phyloP scores from a whole-genome alignment of 2,888 invertebrate species.

The Muscina levida region DNA sequence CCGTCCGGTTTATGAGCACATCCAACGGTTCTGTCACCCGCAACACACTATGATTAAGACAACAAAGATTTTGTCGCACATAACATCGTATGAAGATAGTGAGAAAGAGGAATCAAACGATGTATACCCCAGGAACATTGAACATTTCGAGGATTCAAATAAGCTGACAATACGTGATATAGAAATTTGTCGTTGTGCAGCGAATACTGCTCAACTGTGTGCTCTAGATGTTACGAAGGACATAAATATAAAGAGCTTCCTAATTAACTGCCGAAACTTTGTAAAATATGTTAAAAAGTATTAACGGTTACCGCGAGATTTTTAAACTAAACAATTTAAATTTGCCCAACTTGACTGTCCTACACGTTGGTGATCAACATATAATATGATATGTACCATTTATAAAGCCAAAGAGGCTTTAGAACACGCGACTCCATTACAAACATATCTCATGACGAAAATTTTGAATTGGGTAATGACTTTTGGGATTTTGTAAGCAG shows the following conservation, averaged over 20 bases:
- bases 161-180: background rate
- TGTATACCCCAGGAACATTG: background rate
- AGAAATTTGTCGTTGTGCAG: conserved; percentile 1
- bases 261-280: conserved; percentile 20
- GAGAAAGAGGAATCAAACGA: background rate
- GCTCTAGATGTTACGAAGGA: conserved; percentile 23
- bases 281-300: background rate
- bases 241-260: background rate
- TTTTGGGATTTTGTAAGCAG: conserved; percentile 2
- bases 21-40: too few species aligned
- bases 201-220: conserved; percentile 10
- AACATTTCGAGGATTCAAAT: background rate
- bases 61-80: conserved; percentile 7
- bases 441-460: conserved; percentile 5
- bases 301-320: background rate
- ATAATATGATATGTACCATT: background rate
- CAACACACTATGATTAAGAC: conserved; percentile 3
- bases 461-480: background rate
- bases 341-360: background rate
- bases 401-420: background rate
- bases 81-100: background rate
- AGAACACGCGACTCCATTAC: background rate
- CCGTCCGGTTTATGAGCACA: too few species aligned
- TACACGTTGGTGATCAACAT: background rate
- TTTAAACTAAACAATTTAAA: background rate